Conservation (phyloP, 2,888 invertebrate genomes). For the Perizoma affinitatum region DNA sequence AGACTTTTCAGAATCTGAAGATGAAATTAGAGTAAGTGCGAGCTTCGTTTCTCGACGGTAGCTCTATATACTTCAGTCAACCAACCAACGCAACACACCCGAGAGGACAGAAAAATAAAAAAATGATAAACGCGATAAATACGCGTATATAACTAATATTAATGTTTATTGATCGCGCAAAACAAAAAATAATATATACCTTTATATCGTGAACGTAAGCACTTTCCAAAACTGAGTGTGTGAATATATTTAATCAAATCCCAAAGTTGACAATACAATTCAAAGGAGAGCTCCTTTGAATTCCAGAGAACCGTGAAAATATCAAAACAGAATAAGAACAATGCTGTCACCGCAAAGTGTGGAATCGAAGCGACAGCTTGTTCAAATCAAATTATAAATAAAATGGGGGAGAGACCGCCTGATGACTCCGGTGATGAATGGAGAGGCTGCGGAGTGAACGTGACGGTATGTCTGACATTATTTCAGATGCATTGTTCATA, state of each 20-base stretch:
- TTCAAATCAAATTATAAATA: slow-evolving; percentile 45
- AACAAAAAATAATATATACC: too few relatives aligned
- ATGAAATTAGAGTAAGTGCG: too few relatives aligned
- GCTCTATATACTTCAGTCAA: too few relatives aligned
- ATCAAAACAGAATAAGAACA: slow-evolving; percentile 29
- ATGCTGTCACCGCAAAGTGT: slow-evolving; percentile 29
- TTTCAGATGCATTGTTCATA: too few relatives aligned
- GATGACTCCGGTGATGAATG: slow-evolving; percentile 19
- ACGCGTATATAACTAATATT: too few relatives aligned
- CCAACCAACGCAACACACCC: too few relatives aligned
- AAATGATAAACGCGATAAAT: too few relatives aligned
- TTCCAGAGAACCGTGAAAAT: slow-evolving; percentile 23
- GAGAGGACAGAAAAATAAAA: too few relatives aligned
- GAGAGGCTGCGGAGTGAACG: slow-evolving; percentile 15
- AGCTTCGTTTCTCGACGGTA: too few relatives aligned
- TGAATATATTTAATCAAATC: slow-evolving; percentile 27
- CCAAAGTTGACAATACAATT: not conserved
- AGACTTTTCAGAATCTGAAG: too few relatives aligned
- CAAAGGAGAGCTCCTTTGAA: not conserved
- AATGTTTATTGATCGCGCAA: too few relatives aligned
- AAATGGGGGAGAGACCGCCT: slow-evolving; percentile 26
- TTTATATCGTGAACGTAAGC: too few relatives aligned
- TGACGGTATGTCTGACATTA: slow-evolving; percentile 3
- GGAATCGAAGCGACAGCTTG: slow-evolving; percentile 35
- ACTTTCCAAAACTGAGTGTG: slow-evolving; percentile 1